These are phyloP conservation scores for Punctoribates punctum DNA, from an alignment of 2,888 invertebrate genomes.

Conservation along the genomic window DNA sequence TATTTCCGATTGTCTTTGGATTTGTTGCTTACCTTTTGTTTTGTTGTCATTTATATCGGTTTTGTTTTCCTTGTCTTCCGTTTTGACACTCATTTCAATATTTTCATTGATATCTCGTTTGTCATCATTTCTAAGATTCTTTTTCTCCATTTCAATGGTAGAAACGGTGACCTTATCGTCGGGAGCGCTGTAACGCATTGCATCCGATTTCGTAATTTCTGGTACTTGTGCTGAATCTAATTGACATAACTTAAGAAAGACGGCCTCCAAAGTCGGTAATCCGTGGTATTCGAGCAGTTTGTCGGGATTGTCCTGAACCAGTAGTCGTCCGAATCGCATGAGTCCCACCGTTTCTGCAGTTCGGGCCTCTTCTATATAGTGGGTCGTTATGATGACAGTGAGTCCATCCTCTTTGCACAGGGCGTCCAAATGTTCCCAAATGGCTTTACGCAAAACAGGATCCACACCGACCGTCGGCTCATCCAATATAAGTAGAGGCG, in stretches of 20 bases:
- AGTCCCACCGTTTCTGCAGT: conserved; percentile 57
- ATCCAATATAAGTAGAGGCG: conserved; percentile 82
- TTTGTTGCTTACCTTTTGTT: neutral
- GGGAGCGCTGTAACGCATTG: conserved; percentile 10
- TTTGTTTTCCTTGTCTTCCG: conserved; percentile 1
- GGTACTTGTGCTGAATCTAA: neutral
- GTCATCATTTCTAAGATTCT: conserved; percentile 1
- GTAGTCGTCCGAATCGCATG: conserved; percentile 82
- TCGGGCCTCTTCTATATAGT: conserved; percentile 88
- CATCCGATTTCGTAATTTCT: conserved; percentile 30
- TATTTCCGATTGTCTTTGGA: neutral
- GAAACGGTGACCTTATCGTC: neutral
- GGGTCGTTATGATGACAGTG: conserved; percentile 63
- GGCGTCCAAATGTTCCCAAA: conserved; percentile 54
- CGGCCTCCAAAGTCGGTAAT: conserved; percentile 70
- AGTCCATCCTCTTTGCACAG: conserved; percentile 52
- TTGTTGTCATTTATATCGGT: conserved; percentile 31
- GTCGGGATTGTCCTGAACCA: conserved; percentile 88
- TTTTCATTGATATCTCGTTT: conserved; percentile 30
- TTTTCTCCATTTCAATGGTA: conserved; percentile 41
- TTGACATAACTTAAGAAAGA: conserved; percentile 73
- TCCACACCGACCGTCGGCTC: conserved; percentile 92
- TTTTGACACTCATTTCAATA: conserved; percentile 9
- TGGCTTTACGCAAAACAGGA: conserved; percentile 66
- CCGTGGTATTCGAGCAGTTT: conserved; percentile 58